phyloP scores from a whole-genome alignment of 2,888 invertebrate genomes.

The Gastracanthus pulcherrimus region DNA sequence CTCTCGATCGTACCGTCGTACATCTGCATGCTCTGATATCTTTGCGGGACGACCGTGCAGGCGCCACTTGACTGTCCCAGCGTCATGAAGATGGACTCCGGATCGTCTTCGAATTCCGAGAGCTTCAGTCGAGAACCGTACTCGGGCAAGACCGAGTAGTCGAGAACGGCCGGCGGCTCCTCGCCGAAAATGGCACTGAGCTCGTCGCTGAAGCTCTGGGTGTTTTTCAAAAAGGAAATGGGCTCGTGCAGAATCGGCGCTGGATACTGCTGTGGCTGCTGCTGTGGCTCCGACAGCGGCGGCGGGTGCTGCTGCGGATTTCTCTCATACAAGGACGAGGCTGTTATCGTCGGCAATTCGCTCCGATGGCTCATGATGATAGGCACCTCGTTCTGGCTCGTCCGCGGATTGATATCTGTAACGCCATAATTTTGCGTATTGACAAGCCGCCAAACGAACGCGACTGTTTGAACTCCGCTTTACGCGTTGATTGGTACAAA shows the following conservation, averaged over 20 bases:
- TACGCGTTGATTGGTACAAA: no score
- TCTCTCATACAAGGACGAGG: slow-evolving; percentile 40
- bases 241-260: slow-evolving; percentile 65
- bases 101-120: slow-evolving; percentile 51
- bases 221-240: slow-evolving; percentile 66
- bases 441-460: not conserved
- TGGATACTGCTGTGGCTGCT: slow-evolving; percentile 45
- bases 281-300: slow-evolving; percentile 2
- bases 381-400: slow-evolving; percentile 60
- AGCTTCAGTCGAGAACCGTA: slow-evolving; percentile 38
- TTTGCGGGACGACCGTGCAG: slow-evolving; percentile 48
- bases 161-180: slow-evolving; percentile 35
- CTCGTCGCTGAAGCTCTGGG: slow-evolving; percentile 59
- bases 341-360: slow-evolving; percentile 61
- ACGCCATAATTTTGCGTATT: slow-evolving; percentile 1
- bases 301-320: slow-evolving; percentile 15
- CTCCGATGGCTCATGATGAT: slow-evolving; percentile 65
- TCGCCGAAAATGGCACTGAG: slow-evolving; percentile 57
- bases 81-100: slow-evolving; percentile 46
- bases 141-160: slow-evolving; percentile 46
- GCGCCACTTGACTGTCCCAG: slow-evolving; percentile 46
- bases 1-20: slow-evolving; percentile 43
- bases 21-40: slow-evolving; percentile 46
- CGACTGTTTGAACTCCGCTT: not conserved
- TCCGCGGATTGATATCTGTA: slow-evolving; percentile 33